Percentiles rank a stretch among this genome's conserved stretches.
Conservation (phyloP, 2,888 invertebrate species). For the Arrhopalites spinosus region DNA sequence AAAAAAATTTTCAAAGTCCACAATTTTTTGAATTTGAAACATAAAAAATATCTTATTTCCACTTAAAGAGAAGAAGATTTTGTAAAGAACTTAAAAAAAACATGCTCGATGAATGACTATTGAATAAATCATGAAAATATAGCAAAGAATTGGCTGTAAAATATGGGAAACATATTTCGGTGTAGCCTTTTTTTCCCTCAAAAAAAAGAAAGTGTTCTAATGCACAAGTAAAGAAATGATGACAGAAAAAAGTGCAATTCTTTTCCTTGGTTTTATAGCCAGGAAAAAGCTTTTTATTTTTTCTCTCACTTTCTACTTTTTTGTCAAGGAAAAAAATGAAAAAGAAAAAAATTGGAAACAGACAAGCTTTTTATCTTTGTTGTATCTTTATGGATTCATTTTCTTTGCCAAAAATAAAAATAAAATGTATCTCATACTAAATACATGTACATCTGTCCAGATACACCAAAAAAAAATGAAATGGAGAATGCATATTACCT, state of each 20-base stretch:
- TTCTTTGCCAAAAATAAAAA: background rate
- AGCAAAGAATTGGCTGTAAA: background rate
- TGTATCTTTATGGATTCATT: background rate
- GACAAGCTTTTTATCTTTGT: background rate
- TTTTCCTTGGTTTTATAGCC: background rate
- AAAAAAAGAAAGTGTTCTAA: too few species aligned
- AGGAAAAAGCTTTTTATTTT: background rate
- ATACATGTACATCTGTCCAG: background rate
- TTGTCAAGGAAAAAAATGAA: background rate
- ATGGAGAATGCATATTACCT: too few species aligned
- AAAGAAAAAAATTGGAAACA: background rate
- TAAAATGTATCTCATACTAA: background rate
- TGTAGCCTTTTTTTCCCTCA: background rate
- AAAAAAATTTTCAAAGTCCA: too few species aligned
- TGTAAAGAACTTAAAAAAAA: background rate
- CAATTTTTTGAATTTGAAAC: too few species aligned
- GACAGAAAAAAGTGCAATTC: background rate
- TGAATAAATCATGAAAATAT: conserved; percentile 22
- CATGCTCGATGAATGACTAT: background rate
- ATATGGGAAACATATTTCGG: background rate
- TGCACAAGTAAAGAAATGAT: too few species aligned
- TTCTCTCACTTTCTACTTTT: background rate
- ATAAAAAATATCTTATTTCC: too few species aligned
- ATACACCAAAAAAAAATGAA: background rate
- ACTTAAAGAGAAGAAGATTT: background rate